Base-by-base conservation (phyloP, 2,888 invertebrate species). In the Nomada ferruginata region DNA sequence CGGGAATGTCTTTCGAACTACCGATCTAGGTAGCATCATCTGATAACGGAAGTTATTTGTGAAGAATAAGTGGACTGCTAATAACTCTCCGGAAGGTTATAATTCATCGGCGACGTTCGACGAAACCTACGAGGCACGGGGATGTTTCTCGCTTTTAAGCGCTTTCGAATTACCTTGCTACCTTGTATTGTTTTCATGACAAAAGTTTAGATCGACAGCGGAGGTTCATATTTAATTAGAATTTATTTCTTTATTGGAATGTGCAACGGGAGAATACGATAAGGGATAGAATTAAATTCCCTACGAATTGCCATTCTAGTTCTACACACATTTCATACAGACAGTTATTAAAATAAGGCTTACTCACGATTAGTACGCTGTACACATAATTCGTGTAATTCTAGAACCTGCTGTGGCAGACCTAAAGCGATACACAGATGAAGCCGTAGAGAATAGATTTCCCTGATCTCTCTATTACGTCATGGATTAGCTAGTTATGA, bases 401-500 rank as follows among this genome's bases (percentile, higher is more conserved):
- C 53, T 26, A n/a, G 10, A 2, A 47, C 26, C 11, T 66, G 64
- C 50, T 18, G 20, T 23, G 53, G 65, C 20, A 57, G 69, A 57
- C 64, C 57, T 53, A 63, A 79, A 68, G 68, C 72, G 75, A 72
- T 76, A 74, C 55, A 75, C 52, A 69, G 70, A 75, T 59, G 76
- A 50, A 69, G 64, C 75, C 76, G 74, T 50, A 66, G 61, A 65
- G 60, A 55, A 69, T 74, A 79, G 80, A 86, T 83, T 71, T 82
- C 64, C 83, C 84, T 90, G 91, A 92, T 92, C 90, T 92, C 92
- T 91, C 89, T 90, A 93, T 92, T 92, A 92, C 91, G 84, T 87
- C 85, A 83, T 81, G 90, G 92, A 92, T 92, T 93, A 92, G 91
- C 90, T 90, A 90, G 91, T 92, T 93, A 91, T 90, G 92, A 91